Percentiles rank a stretch among this genome's conserved stretches.
Conservation (phyloP, 2,888 invertebrate species). For the Seira ritae region DNA sequence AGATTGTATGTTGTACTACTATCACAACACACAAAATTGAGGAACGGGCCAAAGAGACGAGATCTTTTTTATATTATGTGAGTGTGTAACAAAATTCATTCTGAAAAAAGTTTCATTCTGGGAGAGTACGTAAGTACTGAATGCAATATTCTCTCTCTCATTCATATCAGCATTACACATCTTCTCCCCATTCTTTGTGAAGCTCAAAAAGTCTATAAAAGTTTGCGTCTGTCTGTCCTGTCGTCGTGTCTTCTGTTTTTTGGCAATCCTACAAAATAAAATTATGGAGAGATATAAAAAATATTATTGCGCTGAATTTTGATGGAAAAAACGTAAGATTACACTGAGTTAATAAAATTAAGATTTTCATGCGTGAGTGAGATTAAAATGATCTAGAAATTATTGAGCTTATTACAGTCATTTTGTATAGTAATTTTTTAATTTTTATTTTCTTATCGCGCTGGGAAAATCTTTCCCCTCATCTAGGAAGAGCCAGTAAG, state of each 20-base stretch:
- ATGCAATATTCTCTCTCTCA: conserved; percentile 24
- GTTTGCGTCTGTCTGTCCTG: no score
- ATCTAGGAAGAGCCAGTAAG: background rate
- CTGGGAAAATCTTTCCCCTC: background rate
- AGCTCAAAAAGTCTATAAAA: background rate
- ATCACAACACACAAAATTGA: no score
- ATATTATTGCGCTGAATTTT: background rate
- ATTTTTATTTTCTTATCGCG: background rate
- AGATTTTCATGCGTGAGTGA: conserved; percentile 9
- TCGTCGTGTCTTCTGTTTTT: background rate
- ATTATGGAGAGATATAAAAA: background rate
- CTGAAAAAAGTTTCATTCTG: conserved; percentile 33
- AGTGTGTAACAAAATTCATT: conserved; percentile 32
- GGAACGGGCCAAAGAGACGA: background rate
- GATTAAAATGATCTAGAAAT: background rate
- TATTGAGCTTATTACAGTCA: background rate
- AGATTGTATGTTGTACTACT: no score
- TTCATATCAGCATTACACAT: conserved; percentile 39
- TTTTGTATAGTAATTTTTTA: background rate
- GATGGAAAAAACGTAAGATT: background rate
- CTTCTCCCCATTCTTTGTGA: background rate
- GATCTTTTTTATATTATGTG: background rate
- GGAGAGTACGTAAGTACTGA: conserved; percentile 6
- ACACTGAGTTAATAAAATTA: background rate
- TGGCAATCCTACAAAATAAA: background rate